Evolutionary conservation across 2,888 invertebrate genomes (phyloP).

Genomic region (Hypselothyrea guttata): DNA sequence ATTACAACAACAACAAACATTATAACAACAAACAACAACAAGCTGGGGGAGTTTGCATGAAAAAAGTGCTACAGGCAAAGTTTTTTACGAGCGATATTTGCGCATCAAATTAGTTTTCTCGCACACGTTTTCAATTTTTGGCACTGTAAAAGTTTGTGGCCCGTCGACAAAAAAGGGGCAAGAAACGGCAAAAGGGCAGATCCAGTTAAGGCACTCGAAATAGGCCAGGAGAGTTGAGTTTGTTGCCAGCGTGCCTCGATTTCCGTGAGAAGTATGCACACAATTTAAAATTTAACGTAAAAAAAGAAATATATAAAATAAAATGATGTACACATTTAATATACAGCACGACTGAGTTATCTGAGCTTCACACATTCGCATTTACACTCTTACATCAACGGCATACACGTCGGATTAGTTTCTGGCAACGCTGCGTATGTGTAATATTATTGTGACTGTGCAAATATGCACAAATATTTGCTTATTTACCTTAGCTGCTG

Average conservation of each 20-base stretch:
- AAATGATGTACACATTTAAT: not conserved
- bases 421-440: constrained; percentile 43
- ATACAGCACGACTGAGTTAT: too few species aligned
- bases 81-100: constrained; percentile 51
- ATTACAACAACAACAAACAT: constrained; percentile 7
- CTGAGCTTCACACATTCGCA: constrained; percentile 15
- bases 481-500: constrained; percentile 28
- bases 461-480: constrained; percentile 59
- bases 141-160: constrained; percentile 35
- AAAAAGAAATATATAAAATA: not conserved
- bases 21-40: not conserved
- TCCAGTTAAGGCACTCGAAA: not conserved
- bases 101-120: constrained; percentile 66
- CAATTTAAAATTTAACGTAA: constrained; percentile 9
- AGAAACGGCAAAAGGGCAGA: not conserved
- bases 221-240: constrained; percentile 27
- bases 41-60: not conserved
- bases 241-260: constrained; percentile 22
- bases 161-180: not conserved
- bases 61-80: constrained; percentile 25
- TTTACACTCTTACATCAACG: constrained; percentile 18
- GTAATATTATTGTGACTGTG: constrained; percentile 39
- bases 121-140: constrained; percentile 71
- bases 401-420: constrained; percentile 13
- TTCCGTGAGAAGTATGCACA: constrained; percentile 13